Percentiles rank a stretch among this genome's conserved stretches.
phyloP scores from a whole-genome alignment of 2,888 invertebrate species.

The Alcis repandata region DNA sequence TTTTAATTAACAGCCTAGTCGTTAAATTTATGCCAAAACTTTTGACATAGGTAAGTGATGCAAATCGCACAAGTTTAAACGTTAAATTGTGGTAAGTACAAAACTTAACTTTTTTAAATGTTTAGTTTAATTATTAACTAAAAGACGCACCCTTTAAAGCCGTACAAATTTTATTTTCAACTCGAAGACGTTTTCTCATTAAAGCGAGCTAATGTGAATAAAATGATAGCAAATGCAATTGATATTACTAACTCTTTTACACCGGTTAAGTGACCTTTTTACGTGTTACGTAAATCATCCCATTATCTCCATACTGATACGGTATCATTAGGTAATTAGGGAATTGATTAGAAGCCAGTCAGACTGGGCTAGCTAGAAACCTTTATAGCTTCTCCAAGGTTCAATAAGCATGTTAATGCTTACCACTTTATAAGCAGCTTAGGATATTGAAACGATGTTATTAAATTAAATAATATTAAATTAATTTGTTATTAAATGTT shows the following conservation, averaged over 20 bases:
- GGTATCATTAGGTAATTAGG: conserved; percentile 39
- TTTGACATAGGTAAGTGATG: no score
- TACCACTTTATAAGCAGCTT: conserved; percentile 8
- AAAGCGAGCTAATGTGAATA: conserved; percentile 74
- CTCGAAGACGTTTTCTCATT: conserved; percentile 67
- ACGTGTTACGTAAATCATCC: conserved; percentile 53
- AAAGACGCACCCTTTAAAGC: conserved; percentile 50
- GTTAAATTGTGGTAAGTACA: no score
- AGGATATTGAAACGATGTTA: background rate
- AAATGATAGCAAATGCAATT: conserved; percentile 70
- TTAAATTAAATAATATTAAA: background rate
- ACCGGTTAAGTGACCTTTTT: conserved; percentile 68
- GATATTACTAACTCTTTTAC: conserved; percentile 71
- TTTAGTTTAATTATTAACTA: background rate
- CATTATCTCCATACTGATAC: conserved; percentile 35
- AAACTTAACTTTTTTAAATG: no score
- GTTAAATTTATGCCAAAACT: no score
- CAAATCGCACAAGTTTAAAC: no score
- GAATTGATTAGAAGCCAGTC: conserved; percentile 28
- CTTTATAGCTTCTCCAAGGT: conserved; percentile 15
- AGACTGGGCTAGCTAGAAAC: conserved; percentile 3
- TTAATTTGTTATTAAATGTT: no score
- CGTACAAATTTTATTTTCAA: conserved; percentile 49
- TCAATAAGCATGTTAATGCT: conserved; percentile 14
- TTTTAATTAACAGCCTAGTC: background rate